phyloP scores from a whole-genome alignment of 2,797 vertebrate species.

The Alosa sapidissima region DNA sequence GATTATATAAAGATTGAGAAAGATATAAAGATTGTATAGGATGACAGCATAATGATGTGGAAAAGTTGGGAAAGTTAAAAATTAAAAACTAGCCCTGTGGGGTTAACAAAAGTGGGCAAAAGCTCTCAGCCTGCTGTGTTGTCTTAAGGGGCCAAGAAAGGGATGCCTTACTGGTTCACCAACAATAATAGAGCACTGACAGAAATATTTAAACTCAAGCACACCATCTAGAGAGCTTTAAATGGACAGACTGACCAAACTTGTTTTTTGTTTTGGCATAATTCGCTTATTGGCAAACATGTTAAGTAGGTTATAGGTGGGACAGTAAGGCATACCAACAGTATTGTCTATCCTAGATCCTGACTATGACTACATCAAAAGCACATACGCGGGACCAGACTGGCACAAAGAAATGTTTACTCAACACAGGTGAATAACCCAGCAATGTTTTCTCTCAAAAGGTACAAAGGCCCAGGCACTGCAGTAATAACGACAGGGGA shows the following conservation, averaged over 20 bases:
- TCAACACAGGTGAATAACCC: conserved; percentile 30
- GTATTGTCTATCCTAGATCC: conserved; percentile 11
- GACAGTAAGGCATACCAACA: background rate
- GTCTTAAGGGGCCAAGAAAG: conserved; percentile 23
- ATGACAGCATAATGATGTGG: background rate
- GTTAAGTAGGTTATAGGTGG: background rate
- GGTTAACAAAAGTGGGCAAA: background rate
- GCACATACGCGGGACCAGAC: conserved; percentile 22
- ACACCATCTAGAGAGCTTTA: background rate
- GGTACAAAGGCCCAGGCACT: conserved; percentile 23
- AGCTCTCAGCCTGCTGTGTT: conserved; percentile 32
- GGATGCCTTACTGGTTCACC: conserved; percentile 56
- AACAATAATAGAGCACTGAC: conserved; percentile 40
- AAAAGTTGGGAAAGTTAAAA: background rate
- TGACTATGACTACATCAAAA: background rate
- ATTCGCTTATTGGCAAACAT: background rate
- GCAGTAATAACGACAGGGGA: background rate
- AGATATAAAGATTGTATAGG: too few relatives aligned
- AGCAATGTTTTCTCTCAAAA: conserved; percentile 28
- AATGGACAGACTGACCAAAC: background rate
- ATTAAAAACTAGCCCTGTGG: background rate
- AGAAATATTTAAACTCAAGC: conserved; percentile 50
- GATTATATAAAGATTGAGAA: too few relatives aligned
- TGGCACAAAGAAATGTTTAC: conserved; percentile 23
- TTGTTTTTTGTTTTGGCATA: background rate